Base-by-base conservation (phyloP, 2,113 vertebrate species). In the Gasterosteus nipponicus region DNA sequence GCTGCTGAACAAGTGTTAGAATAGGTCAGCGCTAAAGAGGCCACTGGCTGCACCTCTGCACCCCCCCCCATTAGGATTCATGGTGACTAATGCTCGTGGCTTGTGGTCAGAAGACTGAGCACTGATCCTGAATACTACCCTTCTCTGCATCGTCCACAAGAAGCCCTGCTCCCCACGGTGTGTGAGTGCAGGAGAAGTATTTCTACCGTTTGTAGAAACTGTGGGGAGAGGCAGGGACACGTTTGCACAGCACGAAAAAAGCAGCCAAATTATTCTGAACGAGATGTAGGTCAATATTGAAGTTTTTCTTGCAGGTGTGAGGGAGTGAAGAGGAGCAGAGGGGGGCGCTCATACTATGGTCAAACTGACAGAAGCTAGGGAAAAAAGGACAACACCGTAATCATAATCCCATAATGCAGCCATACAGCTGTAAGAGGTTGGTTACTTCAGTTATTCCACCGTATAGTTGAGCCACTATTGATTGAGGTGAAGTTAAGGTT, bases 201-300 rank as follows among this genome's bases (percentile, higher is more conserved):
- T 73, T 61, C 70, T 49, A n/a, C 54, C 54, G 39, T 81, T 81
- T 80, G 62, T 57, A 33, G 6, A 78, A 78, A 80, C 49, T 49
- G 44, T 12, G 57, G 35, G 15, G 51, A n/a, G 44, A 67, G 59
- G 63, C 69, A 41, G 66, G 46, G 59, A 62, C 62, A 61, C 85
- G 75, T 75, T 56, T 78, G 88, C 57, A 58, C 29, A 33, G 80
- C 69, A 87, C 87, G 75, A 84, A 93, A 93, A 92, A 92, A 93
- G 92, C 87, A 80, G 73, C 85, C 75, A 89, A 89, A 93, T 90
- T 87, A 93, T 93, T 90, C 90, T 85, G 79, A 90, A 86, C 84
- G 71, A 87, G 82, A 92, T 93, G 82, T 93, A 92, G 92, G 92
- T 92, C 90, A 93, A 88, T 91, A 89, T 85, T 87, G 63, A 90